Evolutionary conservation across 1,140 invertebrate genomes (phyloP).

Genomic region (Diabrotica virgifera): DNA sequence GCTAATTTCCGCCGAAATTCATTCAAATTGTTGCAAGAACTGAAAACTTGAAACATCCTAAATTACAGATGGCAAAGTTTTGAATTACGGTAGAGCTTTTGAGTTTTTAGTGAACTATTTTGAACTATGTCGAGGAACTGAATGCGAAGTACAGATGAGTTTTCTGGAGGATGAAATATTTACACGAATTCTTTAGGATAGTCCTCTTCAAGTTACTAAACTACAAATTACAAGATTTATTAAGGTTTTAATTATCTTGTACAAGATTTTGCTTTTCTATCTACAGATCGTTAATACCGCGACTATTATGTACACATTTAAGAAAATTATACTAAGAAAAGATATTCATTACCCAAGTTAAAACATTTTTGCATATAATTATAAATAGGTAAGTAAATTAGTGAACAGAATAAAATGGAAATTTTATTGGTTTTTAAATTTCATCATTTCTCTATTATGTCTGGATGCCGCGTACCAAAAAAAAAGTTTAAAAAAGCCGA

Average conservation of each 20-base stretch:
- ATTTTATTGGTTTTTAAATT: too few relatives aligned
- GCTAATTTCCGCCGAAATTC: background rate
- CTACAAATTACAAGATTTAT: background rate
- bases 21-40: background rate
- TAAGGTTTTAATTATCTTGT: background rate
- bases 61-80: slow-evolving; percentile 1
- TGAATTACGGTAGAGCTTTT: background rate
- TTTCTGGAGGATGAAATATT: background rate
- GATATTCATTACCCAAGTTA: too few relatives aligned
- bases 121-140: background rate
- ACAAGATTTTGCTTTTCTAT: too few relatives aligned
- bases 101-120: background rate
- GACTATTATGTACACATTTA: too few relatives aligned
- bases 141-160: background rate
- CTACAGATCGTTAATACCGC: too few relatives aligned
- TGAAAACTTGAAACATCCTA: background rate
- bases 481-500: too few relatives aligned
- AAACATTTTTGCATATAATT: too few relatives aligned
- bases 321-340: too few relatives aligned
- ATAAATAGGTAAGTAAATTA: too few relatives aligned
- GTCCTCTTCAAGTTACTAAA: background rate
- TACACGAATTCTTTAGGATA: background rate
- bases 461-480: too few relatives aligned
- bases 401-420: too few relatives aligned
- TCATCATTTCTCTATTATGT: too few relatives aligned